Evolutionary conservation across 2,888 invertebrate species (phyloP), one percentile per base, ranked within the genome.

Genomic region (Dendrolimus houi): DNA sequence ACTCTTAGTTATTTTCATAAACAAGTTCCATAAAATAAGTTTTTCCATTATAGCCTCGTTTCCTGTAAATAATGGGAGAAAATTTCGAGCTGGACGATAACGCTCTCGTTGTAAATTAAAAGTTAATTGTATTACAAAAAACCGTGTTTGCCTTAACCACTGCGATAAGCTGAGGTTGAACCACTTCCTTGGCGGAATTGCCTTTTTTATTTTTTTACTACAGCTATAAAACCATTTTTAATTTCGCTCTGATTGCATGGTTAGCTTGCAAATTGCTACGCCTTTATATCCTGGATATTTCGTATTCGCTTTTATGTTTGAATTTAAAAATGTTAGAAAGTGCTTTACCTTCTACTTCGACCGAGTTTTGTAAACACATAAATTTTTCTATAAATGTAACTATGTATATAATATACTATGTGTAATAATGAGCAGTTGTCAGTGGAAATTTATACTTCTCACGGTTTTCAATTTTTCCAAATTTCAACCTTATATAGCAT

Each of bases 81-180:
- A 65, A 61, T 58, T 62, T 71, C 65, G 61, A 59, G 53, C 59
- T 62, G 58, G 14, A 59, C 74, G 74, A 76, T 75, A 78, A 73
- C 66, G 65, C 65, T 62, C 57, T 61, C 61, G 67, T 66, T 67
- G 72, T 79, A 77, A 77, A 80, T 79, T 77, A 79, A 76, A 81
- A 77, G 71, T 79, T 81, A 81, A 81, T 81, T 77, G 77, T 75
- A 71, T 68, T 76, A 81, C 75, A 79, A 79, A 77, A 69, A 71
- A 69, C 66, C 41, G 69, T 74, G 75, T 79, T 77, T 74, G 75
- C 71, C 64, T 65, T 71, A 71, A 74, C 71, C 65, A 65, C 66
- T 58, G 59, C 71, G 76, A 80, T 83, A 81, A 79, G 72, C 66
- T 59, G 55, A 61, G 57, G 64, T 68, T 68, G 67, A 68, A 71